Evolutionary conservation across 2,113 vertebrate species (phyloP).

Genomic region (Rhodinocichla rosea): DNA sequence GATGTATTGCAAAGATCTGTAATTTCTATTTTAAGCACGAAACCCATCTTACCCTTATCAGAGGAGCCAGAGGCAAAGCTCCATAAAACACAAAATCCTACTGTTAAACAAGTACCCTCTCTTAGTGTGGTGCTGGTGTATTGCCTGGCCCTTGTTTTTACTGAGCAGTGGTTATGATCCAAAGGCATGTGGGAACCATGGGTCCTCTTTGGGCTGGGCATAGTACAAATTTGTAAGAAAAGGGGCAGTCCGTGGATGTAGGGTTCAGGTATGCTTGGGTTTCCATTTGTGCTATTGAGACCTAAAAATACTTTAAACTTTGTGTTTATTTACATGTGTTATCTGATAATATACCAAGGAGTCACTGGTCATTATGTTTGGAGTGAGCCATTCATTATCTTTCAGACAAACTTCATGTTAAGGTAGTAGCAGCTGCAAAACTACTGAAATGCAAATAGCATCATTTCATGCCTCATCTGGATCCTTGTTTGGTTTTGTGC

Average conservation of each 20-base stretch:
- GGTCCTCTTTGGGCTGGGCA: neutral
- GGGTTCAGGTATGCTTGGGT: neutral
- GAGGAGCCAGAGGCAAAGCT: neutral
- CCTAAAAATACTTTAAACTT: neutral
- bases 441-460: neutral
- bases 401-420: neutral
- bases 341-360: neutral
- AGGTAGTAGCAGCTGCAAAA: neutral
- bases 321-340: neutral
- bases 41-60: neutral
- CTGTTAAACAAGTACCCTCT: accelerated
- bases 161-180: neutral
- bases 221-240: neutral
- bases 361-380: neutral
- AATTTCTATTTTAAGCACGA: neutral
- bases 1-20: neutral
- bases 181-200: accelerated
- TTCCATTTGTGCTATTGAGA: neutral
- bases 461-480: neutral
- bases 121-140: neutral
- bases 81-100: neutral
- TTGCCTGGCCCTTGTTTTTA: neutral
- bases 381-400: neutral
- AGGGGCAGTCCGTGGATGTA: neutral
- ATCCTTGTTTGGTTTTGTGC: neutral